Percentiles rank a stretch among this genome's conserved stretches.
phyloP scores from a whole-genome alignment of 2,888 invertebrate species.

The Lasioglossum figueresi region DNA sequence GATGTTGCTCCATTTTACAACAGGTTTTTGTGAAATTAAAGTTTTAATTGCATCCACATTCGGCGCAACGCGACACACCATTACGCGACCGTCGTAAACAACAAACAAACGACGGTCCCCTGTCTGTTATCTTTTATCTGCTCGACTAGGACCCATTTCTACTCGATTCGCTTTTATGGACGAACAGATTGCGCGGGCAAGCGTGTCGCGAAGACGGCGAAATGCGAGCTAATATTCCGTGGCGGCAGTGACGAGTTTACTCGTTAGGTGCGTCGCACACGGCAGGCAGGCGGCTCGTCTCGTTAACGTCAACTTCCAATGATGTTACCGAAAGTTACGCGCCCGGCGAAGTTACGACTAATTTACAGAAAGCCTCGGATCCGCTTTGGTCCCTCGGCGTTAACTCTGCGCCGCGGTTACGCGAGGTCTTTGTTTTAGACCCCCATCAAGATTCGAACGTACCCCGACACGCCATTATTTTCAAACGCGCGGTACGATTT shows the following conservation, averaged over 20 bases:
- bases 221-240: not conserved
- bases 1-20: not conserved
- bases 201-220: slow-evolving; percentile 12
- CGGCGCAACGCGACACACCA: slow-evolving; percentile 18
- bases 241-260: not conserved
- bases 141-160: not conserved
- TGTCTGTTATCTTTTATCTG: not conserved
- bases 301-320: slow-evolving; percentile 51
- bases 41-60: slow-evolving; percentile 39
- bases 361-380: slow-evolving; percentile 28
- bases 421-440: not conserved
- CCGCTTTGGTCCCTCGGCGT: slow-evolving; percentile 8
- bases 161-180: not conserved
- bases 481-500: not conserved
- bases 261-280: not conserved
- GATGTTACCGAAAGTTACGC: slow-evolving; percentile 48
- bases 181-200: not conserved
- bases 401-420: slow-evolving; percentile 22
- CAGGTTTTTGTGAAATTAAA: slow-evolving; percentile 28
- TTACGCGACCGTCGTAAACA: slow-evolving; percentile 21
- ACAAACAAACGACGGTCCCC: not conserved
- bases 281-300: not conserved
- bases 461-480: not conserved
- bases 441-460: not conserved
- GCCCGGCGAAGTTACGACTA: slow-evolving; percentile 36